These are phyloP conservation scores for Eupithecia subfuscata DNA, from an alignment of 2,888 invertebrate species.

Conservation along the genomic window DNA sequence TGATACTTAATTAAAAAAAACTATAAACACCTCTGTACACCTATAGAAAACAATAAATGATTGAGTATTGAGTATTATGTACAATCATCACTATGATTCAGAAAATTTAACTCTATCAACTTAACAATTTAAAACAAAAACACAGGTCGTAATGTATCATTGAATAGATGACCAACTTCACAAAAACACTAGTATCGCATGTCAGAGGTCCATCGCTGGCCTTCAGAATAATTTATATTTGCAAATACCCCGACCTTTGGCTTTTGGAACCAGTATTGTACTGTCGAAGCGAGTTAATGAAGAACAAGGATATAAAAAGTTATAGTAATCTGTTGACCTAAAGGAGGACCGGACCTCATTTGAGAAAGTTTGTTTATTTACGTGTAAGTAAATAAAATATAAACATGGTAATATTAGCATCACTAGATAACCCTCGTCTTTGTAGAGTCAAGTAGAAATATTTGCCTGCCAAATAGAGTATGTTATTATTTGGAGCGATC, in stretches of 20 bases:
- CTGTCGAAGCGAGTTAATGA: neutral
- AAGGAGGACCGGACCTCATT: neutral
- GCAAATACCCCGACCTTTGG: conserved; percentile 26
- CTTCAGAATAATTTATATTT: conserved; percentile 29
- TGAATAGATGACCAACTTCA: neutral
- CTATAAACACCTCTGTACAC: too few relatives aligned
- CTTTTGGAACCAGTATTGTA: conserved; percentile 18
- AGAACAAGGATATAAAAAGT: neutral
- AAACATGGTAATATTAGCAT: too few relatives aligned
- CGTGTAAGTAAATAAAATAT: too few relatives aligned
- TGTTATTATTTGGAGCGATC: too few relatives aligned
- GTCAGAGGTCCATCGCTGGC: conserved; percentile 22
- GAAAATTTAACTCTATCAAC: neutral
- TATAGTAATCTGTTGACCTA: neutral
- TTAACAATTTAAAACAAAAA: neutral
- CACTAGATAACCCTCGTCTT: too few relatives aligned
- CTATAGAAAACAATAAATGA: too few relatives aligned
- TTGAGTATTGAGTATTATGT: too few relatives aligned
- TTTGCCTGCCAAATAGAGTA: too few relatives aligned
- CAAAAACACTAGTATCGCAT: conserved; percentile 6
- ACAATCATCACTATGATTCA: too few relatives aligned
- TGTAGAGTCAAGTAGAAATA: too few relatives aligned
- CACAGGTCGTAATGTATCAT: neutral
- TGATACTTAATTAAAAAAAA: too few relatives aligned
- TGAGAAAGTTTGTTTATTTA: neutral